phyloP scores from a whole-genome alignment of 2,888 invertebrate genomes.

The Scaptomyza polygonia region DNA sequence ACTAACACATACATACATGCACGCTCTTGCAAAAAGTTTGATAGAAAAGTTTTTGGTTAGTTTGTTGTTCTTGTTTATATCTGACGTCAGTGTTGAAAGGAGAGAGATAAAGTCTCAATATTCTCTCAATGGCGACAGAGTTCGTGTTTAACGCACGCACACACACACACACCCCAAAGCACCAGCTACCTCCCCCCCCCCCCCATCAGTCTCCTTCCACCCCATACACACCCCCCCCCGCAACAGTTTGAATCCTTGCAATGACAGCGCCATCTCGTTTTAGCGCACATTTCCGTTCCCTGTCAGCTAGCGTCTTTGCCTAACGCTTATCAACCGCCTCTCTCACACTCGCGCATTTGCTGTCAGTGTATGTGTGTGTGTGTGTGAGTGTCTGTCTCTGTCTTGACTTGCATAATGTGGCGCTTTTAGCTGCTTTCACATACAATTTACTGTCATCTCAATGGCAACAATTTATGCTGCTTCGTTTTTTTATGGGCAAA shows the following conservation, averaged over 20 bases:
- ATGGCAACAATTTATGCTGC: slow-evolving; percentile 75
- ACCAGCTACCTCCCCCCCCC: slow-evolving; percentile 21
- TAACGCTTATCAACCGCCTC: slow-evolving; percentile 37
- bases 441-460: slow-evolving; percentile 78
- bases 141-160: slow-evolving; percentile 47
- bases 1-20: slow-evolving; percentile 15
- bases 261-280: slow-evolving; percentile 74
- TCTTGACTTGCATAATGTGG: slow-evolving; percentile 52
- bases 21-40: slow-evolving; percentile 36
- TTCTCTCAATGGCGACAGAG: slow-evolving; percentile 47
- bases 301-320: slow-evolving; percentile 28
- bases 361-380: not conserved
- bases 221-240: too few relatives aligned
- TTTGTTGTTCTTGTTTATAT: slow-evolving; percentile 33
- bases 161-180: slow-evolving; percentile 33
- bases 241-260: slow-evolving; percentile 16
- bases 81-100: slow-evolving; percentile 48
- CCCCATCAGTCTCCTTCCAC: too few relatives aligned
- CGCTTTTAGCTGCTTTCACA: slow-evolving; percentile 79
- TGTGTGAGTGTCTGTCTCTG: slow-evolving; percentile 18
- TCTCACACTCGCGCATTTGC: not conserved
- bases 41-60: slow-evolving; percentile 36
- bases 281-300: slow-evolving; percentile 71
- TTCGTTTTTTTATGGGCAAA: slow-evolving; percentile 63
- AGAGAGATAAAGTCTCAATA: not conserved